These are phyloP conservation scores for Trichonephila clavipes DNA, from an alignment of 1,140 invertebrate species.

Conservation along the genomic window DNA sequence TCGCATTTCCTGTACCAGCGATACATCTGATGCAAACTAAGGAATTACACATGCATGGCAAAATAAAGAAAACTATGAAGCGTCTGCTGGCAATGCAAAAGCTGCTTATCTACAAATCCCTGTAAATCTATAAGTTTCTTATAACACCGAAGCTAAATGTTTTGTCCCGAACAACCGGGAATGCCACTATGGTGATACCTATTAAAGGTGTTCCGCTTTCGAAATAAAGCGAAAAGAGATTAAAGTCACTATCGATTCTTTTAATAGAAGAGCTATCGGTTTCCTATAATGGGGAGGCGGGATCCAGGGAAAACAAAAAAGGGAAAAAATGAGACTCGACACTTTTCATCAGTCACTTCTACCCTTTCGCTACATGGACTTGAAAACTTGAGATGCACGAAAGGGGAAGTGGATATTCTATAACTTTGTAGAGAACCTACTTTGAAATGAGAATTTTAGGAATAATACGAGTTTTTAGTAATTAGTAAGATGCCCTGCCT, in stretches of 20 bases:
- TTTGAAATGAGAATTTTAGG: too few species aligned
- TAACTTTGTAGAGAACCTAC: not conserved
- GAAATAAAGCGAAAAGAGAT: slow-evolving; percentile 36
- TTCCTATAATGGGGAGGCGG: slow-evolving; percentile 59
- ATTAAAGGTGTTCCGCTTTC: not conserved
- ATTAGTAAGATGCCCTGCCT: not conserved
- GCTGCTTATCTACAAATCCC: not conserved
- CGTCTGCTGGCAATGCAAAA: not conserved
- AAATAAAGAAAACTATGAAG: not conserved
- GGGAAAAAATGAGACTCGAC: slow-evolving; percentile 30
- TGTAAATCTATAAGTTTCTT: slow-evolving; percentile 3
- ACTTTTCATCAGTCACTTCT: slow-evolving; percentile 50
- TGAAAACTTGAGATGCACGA: not conserved
- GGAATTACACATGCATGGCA: too few species aligned
- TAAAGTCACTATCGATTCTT: slow-evolving; percentile 50
- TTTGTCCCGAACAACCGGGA: not conserved
- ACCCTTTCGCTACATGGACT: not conserved
- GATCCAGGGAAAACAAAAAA: not conserved
- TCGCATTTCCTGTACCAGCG: too few species aligned
- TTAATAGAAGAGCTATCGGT: slow-evolving; percentile 64
- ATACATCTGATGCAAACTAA: too few species aligned
- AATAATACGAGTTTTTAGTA: too few species aligned
- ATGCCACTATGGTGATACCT: not conserved
- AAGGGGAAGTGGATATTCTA: not conserved
- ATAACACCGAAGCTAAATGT: not conserved